phyloP scores from a whole-genome alignment of 2,888 invertebrate genomes.

The Limnephilus marmoratus region DNA sequence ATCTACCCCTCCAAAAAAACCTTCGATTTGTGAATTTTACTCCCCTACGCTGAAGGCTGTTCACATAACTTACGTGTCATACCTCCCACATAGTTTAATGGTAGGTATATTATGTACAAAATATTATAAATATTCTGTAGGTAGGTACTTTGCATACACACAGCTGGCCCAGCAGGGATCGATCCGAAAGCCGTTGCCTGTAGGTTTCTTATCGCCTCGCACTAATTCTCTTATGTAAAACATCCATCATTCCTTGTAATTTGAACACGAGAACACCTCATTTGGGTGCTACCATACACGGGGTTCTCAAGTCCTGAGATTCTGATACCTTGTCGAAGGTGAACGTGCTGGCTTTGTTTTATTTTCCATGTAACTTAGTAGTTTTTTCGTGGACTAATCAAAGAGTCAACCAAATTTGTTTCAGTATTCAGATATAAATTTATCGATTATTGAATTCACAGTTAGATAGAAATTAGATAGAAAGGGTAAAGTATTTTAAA shows the following conservation, averaged over 20 bases:
- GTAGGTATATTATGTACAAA: background rate
- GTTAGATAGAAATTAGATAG: too few species aligned
- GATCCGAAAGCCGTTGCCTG: constrained; percentile 43
- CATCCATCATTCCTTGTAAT: constrained; percentile 61
- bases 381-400: too few species aligned
- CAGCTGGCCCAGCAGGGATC: constrained; percentile 13
- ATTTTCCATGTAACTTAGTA: background rate
- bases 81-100: background rate
- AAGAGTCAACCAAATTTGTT: too few species aligned
- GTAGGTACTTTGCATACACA: background rate
- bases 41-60: background rate
- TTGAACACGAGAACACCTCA: constrained; percentile 62
- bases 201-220: constrained; percentile 60
- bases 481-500: too few species aligned
- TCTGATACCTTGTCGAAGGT: background rate
- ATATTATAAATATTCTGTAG: background rate
- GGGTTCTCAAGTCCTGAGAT: constrained; percentile 3
- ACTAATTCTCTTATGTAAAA: constrained; percentile 65
- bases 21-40: background rate
- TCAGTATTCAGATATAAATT: background rate
- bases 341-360: background rate
- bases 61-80: background rate
- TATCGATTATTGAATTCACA: too few species aligned
- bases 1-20: background rate
- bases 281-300: constrained; percentile 43